A percentile compares a stretch with the other conserved stretches of the same genome.
Evolutionary conservation across 2,888 invertebrate genomes (phyloP).

Genomic region (Clanis bilineata): DNA sequence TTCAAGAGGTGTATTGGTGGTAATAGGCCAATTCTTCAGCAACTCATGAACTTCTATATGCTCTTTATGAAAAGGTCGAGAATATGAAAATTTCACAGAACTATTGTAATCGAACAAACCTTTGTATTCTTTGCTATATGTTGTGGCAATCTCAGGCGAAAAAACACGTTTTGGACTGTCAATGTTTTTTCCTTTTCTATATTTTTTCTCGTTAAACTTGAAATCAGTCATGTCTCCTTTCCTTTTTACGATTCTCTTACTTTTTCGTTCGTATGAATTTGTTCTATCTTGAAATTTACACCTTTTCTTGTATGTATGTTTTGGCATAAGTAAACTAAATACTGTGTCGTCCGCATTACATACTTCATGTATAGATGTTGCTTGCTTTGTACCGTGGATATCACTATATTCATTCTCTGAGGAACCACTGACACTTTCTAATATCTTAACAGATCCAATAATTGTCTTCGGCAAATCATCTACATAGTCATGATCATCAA

Average conservation of each 20-base stretch:
- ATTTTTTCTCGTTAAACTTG: constrained; percentile 46
- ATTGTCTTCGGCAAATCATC: background rate
- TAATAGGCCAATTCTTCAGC: constrained; percentile 60
- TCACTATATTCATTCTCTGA: background rate
- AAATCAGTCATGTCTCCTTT: constrained; percentile 50
- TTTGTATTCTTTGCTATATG: constrained; percentile 60
- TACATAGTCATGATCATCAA: background rate
- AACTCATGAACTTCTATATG: constrained; percentile 49
- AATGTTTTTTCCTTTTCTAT: constrained; percentile 69
- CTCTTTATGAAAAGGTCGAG: constrained; percentile 64
- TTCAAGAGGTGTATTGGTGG: constrained; percentile 4
- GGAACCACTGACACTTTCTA: background rate
- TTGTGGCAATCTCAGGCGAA: constrained; percentile 39
- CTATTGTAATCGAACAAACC: constrained; percentile 58
- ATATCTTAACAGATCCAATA: background rate
- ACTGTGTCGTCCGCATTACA: background rate
- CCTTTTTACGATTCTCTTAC: constrained; percentile 47
- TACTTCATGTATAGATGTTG: background rate
- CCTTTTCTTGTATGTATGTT: constrained; percentile 50
- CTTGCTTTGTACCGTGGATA: too few relatives aligned
- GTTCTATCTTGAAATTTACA: constrained; percentile 15
- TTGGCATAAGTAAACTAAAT: constrained; percentile 48
- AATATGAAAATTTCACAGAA: constrained; percentile 67
- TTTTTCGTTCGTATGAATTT: constrained; percentile 19
- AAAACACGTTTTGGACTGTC: constrained; percentile 55